These are phyloP conservation scores for Pentalonia nigronervosa DNA, from an alignment of 1,140 invertebrate species.

Conservation along the genomic window DNA sequence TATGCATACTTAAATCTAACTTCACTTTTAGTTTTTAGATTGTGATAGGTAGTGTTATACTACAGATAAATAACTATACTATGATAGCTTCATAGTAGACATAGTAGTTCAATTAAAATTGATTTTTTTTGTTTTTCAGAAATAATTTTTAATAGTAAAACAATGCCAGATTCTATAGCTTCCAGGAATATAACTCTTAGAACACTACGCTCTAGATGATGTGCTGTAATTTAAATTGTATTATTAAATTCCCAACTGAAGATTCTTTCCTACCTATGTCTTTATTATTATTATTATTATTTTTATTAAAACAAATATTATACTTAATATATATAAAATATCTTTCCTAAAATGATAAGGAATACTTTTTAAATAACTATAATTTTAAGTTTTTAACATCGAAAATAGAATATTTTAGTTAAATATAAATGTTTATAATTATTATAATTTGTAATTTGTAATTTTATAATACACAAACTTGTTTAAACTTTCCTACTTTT, in stretches of 20 bases:
- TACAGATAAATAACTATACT: not conserved
- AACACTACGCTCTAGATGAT: not conserved
- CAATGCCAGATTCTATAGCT: not conserved
- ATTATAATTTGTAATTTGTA: not conserved
- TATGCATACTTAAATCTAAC: too few relatives aligned
- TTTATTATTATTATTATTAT: not conserved
- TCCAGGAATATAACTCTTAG: not conserved
- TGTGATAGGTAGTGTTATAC: not conserved
- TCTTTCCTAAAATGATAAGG: not conserved
- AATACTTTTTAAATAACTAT: not conserved
- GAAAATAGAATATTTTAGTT: not conserved
- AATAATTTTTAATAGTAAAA: constrained; percentile 18
- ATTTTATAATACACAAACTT: not conserved
- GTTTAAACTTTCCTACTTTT: not conserved
- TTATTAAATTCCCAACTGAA: not conserved
- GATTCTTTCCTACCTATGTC: not conserved
- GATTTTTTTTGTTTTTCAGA: not conserved
- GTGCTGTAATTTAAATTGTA: not conserved
- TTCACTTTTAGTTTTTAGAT: too few relatives aligned
- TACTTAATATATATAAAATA: not conserved
- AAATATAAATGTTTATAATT: not conserved
- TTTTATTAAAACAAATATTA: not conserved
- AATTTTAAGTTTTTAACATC: not conserved
- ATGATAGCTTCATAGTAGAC: not conserved
- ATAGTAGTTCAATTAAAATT: not conserved